Conservation (phyloP, 2,888 invertebrate species). For the Macrosoma leucophasiata region DNA sequence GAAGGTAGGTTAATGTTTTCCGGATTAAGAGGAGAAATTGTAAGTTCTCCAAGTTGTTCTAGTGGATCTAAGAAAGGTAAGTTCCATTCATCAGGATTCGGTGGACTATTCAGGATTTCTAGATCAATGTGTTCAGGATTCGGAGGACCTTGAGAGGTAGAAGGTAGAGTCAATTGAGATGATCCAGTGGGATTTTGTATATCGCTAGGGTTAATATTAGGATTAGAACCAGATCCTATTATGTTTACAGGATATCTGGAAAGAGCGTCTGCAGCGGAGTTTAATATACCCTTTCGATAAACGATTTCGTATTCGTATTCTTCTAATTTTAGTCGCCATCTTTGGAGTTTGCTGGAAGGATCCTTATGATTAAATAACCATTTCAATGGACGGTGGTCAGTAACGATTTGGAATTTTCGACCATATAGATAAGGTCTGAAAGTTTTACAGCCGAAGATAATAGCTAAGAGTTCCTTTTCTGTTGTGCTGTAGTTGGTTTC, state of each 20-base stretch:
- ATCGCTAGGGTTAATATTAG: neutral
- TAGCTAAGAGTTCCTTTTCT: slow-evolving; percentile 6
- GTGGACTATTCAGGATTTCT: neutral
- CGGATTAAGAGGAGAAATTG: slow-evolving; percentile 1
- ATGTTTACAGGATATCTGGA: slow-evolving; percentile 1
- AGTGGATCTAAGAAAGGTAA: slow-evolving; percentile 3
- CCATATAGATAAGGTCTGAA: slow-evolving; percentile 3
- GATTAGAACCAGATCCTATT: neutral
- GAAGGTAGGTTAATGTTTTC: neutral
- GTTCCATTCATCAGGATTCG: neutral
- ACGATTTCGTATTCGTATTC: slow-evolving; percentile 12
- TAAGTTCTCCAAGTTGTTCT: slow-evolving; percentile 1
- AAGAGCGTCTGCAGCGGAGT: neutral
- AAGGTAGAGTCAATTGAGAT: neutral
- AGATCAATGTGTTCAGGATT: neutral
- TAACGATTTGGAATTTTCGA: neutral
- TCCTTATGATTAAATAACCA: slow-evolving; percentile 10
- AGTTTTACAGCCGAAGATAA: neutral
- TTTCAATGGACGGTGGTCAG: slow-evolving; percentile 5
- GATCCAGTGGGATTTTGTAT: neutral
- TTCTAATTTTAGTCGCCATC: slow-evolving; percentile 15
- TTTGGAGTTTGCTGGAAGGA: slow-evolving; percentile 3
- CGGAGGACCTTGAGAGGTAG: neutral
- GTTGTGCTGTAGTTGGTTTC: slow-evolving; percentile 14
- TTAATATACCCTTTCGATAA: slow-evolving; percentile 12